These are phyloP conservation scores for Dipodomys stephensi DNA, from an alignment of 2,113 vertebrate species.

Conservation along the genomic window DNA sequence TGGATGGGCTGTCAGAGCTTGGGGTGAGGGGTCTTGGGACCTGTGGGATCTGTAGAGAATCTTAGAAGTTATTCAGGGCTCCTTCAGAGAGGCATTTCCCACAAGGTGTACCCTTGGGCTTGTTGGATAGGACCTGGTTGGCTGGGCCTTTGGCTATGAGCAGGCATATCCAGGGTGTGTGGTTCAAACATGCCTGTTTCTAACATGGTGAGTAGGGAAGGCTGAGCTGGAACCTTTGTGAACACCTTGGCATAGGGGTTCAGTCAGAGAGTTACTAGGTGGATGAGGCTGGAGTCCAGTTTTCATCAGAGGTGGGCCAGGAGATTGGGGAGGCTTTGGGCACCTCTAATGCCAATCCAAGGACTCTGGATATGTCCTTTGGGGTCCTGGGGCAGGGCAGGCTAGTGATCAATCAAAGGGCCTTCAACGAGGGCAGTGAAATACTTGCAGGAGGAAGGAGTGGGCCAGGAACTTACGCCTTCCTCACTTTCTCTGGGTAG, in stretches of 20 bases:
- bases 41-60: not conserved
- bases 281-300: not conserved
- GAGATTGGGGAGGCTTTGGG: not conserved
- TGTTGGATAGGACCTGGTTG: not conserved
- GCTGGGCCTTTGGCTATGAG: not conserved
- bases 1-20: rapidly evolving
- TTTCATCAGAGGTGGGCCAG: not conserved
- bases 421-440: not conserved
- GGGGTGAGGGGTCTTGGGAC: not conserved
- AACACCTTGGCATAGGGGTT: not conserved
- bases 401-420: not conserved
- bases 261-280: not conserved
- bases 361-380: not conserved
- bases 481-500: too few relatives aligned
- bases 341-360: not conserved
- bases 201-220: not conserved
- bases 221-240: not conserved
- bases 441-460: not conserved
- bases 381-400: not conserved
- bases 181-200: not conserved
- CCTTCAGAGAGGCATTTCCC: not conserved
- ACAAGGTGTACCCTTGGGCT: too few relatives aligned
- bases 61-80: not conserved
- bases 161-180: not conserved
- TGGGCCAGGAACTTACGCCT: not conserved